Conservation (phyloP, 2,113 vertebrate genomes). For the Rhinolophus ferrumequinum region DNA sequence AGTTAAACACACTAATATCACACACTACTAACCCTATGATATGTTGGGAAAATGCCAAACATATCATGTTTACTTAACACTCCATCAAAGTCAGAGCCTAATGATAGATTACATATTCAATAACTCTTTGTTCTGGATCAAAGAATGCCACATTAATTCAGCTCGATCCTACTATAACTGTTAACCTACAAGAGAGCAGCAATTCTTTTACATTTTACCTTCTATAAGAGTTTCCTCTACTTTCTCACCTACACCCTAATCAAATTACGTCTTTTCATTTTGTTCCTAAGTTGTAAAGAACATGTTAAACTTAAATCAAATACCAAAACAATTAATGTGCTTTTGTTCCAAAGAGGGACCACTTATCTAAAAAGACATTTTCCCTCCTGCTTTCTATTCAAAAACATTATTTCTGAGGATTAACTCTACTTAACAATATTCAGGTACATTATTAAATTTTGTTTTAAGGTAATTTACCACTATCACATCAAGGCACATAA, state of each 20-base stretch:
- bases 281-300: conserved; percentile 19
- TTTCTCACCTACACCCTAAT: background rate
- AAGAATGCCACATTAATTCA: background rate
- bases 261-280: conserved; percentile 34
- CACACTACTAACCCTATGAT: background rate
- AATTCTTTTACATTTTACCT: conserved; percentile 11
- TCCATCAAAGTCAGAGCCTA: conserved; percentile 50
- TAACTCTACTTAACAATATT: conserved; percentile 11
- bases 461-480: conserved; percentile 1
- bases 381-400: background rate
- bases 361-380: conserved; percentile 10
- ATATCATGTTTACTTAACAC: conserved; percentile 44
- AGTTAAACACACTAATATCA: conserved; percentile 31
- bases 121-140: conserved; percentile 61
- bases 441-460: background rate
- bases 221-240: background rate
- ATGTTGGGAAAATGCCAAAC: background rate
- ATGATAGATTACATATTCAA: background rate
- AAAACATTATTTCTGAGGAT: conserved; percentile 28
- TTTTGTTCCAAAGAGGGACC: background rate
- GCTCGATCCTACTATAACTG: background rate
- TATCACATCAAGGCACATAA: background rate
- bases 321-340: background rate
- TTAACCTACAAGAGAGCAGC: background rate
- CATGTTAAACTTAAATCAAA: background rate